Base-by-base conservation (phyloP, 2,797 vertebrate genomes). In the Pteronotus mesoamericanus region DNA sequence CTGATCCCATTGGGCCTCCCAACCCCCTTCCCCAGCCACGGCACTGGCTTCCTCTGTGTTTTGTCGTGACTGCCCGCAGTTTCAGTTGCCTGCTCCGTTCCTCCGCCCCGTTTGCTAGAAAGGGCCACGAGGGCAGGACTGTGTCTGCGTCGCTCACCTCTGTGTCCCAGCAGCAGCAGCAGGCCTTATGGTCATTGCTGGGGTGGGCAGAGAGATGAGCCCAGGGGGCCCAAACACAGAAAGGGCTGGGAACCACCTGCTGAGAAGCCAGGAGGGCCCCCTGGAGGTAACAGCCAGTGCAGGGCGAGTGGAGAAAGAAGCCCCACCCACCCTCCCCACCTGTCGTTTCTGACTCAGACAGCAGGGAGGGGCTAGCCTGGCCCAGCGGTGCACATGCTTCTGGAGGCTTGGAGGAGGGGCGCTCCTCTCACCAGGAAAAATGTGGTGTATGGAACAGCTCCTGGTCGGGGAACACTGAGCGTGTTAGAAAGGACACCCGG, bases 151-250 rank as follows among this genome's bases (percentile, higher is more conserved):
- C 9, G 2, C 29, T 66, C 2, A 12, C 21, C 4, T 64, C 84
- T 71, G 34, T 16, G 18, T 34, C 12, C 24, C 42, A 37, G n/a
- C 57, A 15, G 37, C 44, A n/a, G n/a, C 37, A 37, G 24, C 29
- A 0, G 3, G 18, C 44, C 12, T 77, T 24, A n/a, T 1, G 4
- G 4, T 39, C 22, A 0, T 16, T 29, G 9, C 55, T 88, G 0
- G 1, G 29, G 18, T 37, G 18, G 37, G 55, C 37, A 85, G 53
- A 74, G 64, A 92, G 26, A 72, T 5, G 55, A 66, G 37, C 59
- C 39, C 6, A 3, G 78, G 83, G 48, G 32, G 3, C 44, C 21
- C 32, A 14, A 46, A 85, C 34, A 18, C 6, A 15, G 48, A n/a
- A 26, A 6, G 32, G 32, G n/a, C 79, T 51, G 44, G 26, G 34